Base-by-base conservation (phyloP, 1,140 invertebrate species). In the Danaus plexippus region DNA sequence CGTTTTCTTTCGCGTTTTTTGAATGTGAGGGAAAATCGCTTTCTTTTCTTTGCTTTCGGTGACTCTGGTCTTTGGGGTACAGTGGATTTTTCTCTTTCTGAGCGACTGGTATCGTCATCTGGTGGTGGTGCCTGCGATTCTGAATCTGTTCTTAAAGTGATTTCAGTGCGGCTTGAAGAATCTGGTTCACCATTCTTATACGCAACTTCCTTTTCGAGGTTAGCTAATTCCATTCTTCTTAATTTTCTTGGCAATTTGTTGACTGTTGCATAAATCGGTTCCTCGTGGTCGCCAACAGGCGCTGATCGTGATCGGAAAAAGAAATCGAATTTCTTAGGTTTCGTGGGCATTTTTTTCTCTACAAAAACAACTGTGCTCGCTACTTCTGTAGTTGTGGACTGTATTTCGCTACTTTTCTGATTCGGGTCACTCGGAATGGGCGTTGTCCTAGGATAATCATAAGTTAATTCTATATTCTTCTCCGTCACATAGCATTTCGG, bases 261-360 rank as follows among this genome's bases (percentile, higher is more conserved):
- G 0, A 88, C 87, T 18, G 87, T 88, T 3, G 87, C 87, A 54
- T 88, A 88, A 55, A 88, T 87, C 0, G 87, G 87, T 57, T 88
- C 87, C 44, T 87, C 85, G 46, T 77, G 75, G 9, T 84, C 77
- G 22, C 84, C 87, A 0, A 88, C 86, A 0, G 87, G 87, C 43
- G 85, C 87, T 10, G 87, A 88, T 53, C 85, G 75, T n/a, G 87
- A 88, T 63, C 87, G 65, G 48, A 77, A 82, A 57, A 88, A 85
- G 62, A 88, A 85, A 52, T 86, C 81, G 57, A 87, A 86, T 59
- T 86, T 85, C 55, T 79, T 85, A 9, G 77, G 80, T 53, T 82
- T 79, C 1, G 74, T 73, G 43, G 79, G 78, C 69, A 87, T 84
- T 49, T 80, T 75, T 73, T 85, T 79, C 69, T 87, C 85, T 10